Percentiles rank a stretch among this genome's conserved stretches.
Evolutionary conservation across 2,113 vertebrate species (phyloP).

Genomic region (Hypomesus transpacificus): DNA sequence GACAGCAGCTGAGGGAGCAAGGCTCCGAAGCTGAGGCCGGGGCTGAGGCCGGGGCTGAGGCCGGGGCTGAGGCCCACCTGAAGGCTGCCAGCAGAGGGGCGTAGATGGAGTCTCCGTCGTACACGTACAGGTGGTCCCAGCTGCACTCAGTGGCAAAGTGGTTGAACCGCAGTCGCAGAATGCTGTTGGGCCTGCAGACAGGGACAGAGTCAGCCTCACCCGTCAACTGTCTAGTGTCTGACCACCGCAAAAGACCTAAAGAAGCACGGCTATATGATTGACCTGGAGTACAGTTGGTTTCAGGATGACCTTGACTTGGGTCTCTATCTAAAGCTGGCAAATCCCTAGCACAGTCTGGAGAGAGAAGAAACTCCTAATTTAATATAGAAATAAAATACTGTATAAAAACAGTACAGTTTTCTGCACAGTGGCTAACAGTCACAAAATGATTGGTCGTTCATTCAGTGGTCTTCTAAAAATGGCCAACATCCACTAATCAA

Average conservation of each 20-base stretch:
- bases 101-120: conserved; percentile 96
- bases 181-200: conserved; percentile 80
- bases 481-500: too few species aligned
- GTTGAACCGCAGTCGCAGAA: conserved; percentile 90
- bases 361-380: too few species aligned
- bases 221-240: too few species aligned
- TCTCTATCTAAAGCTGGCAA: too few species aligned
- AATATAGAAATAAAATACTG: too few species aligned
- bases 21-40: neutral
- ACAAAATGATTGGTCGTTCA: neutral
- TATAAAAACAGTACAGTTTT: too few species aligned
- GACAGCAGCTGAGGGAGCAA: too few species aligned
- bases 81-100: conserved; percentile 93
- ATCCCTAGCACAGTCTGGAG: too few species aligned
- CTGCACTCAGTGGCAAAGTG: conserved; percentile 99
- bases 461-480: too few species aligned
- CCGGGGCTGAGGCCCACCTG: conserved; percentile 74
- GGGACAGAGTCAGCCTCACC: neutral
- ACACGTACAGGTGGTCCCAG: conserved; percentile 98
- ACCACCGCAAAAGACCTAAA: neutral
- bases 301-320: too few species aligned
- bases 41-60: conserved; percentile 23
- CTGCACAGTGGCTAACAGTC: neutral
- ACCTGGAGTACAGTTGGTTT: too few species aligned
- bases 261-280: neutral